Base-by-base conservation (phyloP, 2,113 vertebrate species). In the Nycticryphes semicollaris region DNA sequence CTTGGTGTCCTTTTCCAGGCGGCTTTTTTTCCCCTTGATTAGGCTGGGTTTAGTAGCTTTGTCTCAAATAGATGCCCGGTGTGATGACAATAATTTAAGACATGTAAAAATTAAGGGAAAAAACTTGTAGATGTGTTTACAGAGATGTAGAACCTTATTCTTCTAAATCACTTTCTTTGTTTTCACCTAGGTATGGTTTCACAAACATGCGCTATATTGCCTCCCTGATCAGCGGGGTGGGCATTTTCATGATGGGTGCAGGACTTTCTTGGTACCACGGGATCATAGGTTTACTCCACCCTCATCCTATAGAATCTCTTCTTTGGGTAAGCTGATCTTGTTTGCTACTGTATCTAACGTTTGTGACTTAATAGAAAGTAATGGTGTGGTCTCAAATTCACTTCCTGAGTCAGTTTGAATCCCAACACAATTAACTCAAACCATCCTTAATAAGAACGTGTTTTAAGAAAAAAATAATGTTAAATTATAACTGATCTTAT, bases 221-320 rank as follows among this genome's bases (percentile, higher is more conserved):
- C 87, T 99, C 99, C 59, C 98, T 99, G 45, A 99, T 99, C 81
- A 99, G 99, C 24, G 99, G 99, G 14, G 99, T 99, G 82, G 99
- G 99, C 78, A 99, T 99, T 97, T 99, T 99, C 94, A 99, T 99
- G 99, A 99, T 99, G 99, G 99, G 99, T 54, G 99, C 99, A 30
- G 99, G 99, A 88, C 98, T 99, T 51, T 99, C 99, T 70, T 99
- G 99, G 99, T 99, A 99, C 97, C 99, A 99, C 43, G 99, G 99
- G 86, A 98, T 99, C 94, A 99, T 99, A 89, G 99, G 99, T 95
- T 97, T 99, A 89, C 97, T 99, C 95, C 98, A 99, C 94, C 99
- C 99, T 69, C 98, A 99, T 78, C 99, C 98, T 73, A 99, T 99
- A 14, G 98, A 99, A 91, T 99, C 99, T 66, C 98, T 99, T 78